Percentiles rank a stretch among this genome's conserved stretches.
Evolutionary conservation across 2,113 vertebrate genomes (phyloP).

Genomic region (Poeciliopsis prolifica): DNA sequence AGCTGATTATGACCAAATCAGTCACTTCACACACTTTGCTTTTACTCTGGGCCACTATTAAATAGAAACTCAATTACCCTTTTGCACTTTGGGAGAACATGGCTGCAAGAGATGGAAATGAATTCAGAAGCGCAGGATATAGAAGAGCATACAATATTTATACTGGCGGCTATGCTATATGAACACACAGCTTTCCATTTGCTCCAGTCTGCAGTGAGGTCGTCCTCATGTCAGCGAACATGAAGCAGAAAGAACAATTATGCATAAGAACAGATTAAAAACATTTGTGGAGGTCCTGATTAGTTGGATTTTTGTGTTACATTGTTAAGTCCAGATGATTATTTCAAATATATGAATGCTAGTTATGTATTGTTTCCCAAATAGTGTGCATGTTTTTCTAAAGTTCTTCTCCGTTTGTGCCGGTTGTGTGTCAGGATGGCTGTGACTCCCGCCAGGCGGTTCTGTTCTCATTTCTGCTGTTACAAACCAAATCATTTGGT

Average conservation of each 20-base stretch:
- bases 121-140: constrained; percentile 13
- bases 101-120: constrained; percentile 25
- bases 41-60: constrained; percentile 10
- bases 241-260: not conserved
- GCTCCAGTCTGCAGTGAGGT: not conserved
- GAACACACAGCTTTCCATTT: constrained; percentile 5
- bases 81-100: constrained; percentile 18
- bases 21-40: constrained; percentile 24
- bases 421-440: not conserved
- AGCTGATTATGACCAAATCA: constrained; percentile 45
- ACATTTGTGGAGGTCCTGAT: not conserved
- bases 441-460: not conserved
- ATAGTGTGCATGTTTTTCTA: not conserved
- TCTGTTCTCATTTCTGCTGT: not conserved
- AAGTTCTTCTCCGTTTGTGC: not conserved
- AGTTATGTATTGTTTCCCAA: not conserved
- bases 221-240: not conserved
- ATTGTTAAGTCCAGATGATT: not conserved
- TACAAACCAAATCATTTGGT: constrained; percentile 1
- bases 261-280: not conserved
- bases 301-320: not conserved
- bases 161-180: constrained; percentile 7
- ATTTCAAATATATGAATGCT: not conserved
- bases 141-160: constrained; percentile 27
- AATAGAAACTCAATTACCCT: constrained; percentile 26